Percentiles rank a stretch among this genome's conserved stretches.
phyloP scores from a whole-genome alignment of 2,113 vertebrate species.

The Lagopus muta region DNA sequence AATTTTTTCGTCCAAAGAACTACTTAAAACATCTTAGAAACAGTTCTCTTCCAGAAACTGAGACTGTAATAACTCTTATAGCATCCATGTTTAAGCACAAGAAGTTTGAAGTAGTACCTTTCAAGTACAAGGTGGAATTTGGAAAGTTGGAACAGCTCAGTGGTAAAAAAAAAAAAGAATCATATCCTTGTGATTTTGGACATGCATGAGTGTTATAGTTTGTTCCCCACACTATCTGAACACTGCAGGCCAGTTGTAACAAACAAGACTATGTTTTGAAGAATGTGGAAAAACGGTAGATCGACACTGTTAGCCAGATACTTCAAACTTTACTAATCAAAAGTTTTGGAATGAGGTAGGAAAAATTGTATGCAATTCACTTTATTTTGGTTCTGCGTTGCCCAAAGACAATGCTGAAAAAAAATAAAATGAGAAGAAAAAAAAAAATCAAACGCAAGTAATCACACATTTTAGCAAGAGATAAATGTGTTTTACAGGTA shows the following conservation, averaged over 20 bases:
- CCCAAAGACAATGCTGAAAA: background rate
- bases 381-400: background rate
- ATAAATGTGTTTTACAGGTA: background rate
- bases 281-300: background rate
- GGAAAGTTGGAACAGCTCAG: background rate
- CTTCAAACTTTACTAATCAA: background rate
- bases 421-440: background rate
- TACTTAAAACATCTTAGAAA: background rate
- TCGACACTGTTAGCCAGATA: background rate
- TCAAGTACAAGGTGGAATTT: background rate
- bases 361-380: background rate
- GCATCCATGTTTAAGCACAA: background rate
- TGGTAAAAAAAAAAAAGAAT: background rate
- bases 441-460: background rate
- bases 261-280: background rate
- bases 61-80: background rate
- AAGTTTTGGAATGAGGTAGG: background rate
- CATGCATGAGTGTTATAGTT: background rate
- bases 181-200: background rate
- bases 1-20: background rate
- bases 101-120: background rate
- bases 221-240: background rate
- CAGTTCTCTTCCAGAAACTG: background rate
- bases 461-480: background rate
- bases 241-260: background rate